These are phyloP conservation scores for Agrotis ipsilon DNA, from an alignment of 2,888 invertebrate species.

Conservation along the genomic window DNA sequence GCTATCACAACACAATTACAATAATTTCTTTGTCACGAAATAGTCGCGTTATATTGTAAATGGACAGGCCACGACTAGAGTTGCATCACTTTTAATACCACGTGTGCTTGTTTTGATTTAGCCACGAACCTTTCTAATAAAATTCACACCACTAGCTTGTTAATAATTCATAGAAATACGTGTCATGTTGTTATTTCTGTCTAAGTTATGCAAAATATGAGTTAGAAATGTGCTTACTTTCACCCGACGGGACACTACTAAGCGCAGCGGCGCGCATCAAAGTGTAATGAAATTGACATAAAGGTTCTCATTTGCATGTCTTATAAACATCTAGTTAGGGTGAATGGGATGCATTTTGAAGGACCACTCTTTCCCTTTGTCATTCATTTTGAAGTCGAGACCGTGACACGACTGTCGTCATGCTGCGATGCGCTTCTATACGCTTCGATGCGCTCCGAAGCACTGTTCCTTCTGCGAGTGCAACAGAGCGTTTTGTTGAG, in stretches of 20 bases:
- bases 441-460: neutral
- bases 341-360: neutral
- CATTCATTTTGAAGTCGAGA: neutral
- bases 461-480: neutral
- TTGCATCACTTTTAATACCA: neutral
- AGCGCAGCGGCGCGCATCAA: neutral
- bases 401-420: neutral
- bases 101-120: neutral
- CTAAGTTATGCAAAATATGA: neutral
- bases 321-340: neutral
- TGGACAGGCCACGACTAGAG: too few species aligned
- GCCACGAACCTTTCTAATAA: neutral
- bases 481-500: neutral
- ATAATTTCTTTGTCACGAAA: too few species aligned
- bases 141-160: constrained; percentile 7
- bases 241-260: neutral
- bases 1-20: neutral
- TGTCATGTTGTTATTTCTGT: neutral
- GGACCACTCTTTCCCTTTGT: neutral
- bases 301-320: constrained; percentile 3
- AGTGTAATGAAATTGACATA: constrained; percentile 5
- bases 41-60: too few species aligned
- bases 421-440: neutral
- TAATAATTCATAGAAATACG: constrained; percentile 37
- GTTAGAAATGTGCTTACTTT: neutral